phyloP scores from a whole-genome alignment of 1,140 invertebrate species.

The Oncopeltus fasciatus region DNA sequence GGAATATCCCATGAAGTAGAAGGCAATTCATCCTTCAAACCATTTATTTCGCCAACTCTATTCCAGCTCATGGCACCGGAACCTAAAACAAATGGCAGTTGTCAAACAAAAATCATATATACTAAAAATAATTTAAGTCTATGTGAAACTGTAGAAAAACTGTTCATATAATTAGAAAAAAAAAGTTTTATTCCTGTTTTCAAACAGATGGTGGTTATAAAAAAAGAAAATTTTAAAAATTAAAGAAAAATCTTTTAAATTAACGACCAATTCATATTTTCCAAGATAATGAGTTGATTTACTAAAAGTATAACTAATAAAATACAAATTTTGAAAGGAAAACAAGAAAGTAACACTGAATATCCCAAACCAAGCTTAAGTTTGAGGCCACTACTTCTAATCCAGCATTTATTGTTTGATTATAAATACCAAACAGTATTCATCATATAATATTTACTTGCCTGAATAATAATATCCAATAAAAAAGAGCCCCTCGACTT shows the following conservation, averaged over 20 bases:
- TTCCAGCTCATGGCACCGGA: conserved; percentile 17
- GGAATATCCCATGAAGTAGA: conserved; percentile 35
- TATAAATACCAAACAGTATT: too few relatives aligned
- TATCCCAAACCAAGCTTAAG: conserved; percentile 7
- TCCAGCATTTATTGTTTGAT: too few relatives aligned
- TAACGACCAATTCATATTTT: too few relatives aligned
- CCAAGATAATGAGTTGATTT: too few relatives aligned
- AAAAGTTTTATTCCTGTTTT: neutral
- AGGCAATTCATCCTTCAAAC: conserved; percentile 33
- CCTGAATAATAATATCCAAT: too few relatives aligned
- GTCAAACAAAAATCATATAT: neutral
- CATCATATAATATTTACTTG: too few relatives aligned
- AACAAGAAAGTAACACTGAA: too few relatives aligned
- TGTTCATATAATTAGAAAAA: neutral
- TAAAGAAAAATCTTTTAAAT: too few relatives aligned
- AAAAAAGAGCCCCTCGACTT: neutral
- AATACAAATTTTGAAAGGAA: too few relatives aligned
- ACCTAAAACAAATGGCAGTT: neutral
- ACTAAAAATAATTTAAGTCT: neutral
- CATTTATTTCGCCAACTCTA: conserved; percentile 27
- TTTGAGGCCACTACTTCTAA: neutral
- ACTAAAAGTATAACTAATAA: too few relatives aligned
- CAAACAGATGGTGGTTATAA: neutral
- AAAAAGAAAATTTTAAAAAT: too few relatives aligned
- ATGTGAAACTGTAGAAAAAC: neutral